A percentile compares a stretch with the other conserved stretches of the same genome.
Conservation (phyloP, 2,113 vertebrate species). For the Equus quagga region DNA sequence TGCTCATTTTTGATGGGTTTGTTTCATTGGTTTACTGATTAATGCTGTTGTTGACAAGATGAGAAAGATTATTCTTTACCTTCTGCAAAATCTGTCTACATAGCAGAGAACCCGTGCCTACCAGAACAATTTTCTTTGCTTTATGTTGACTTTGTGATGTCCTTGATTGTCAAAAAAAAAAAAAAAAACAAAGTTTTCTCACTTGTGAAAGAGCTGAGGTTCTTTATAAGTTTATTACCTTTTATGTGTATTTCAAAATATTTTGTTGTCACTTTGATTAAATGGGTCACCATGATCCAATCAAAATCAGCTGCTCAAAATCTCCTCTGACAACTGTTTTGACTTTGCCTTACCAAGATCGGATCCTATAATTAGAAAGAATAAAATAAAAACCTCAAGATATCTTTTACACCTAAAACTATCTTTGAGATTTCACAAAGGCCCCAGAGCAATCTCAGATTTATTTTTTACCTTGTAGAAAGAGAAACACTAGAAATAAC, state of each 20-base stretch:
- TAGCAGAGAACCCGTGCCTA: not conserved
- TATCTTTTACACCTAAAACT: conserved; percentile 42
- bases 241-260: conserved; percentile 50
- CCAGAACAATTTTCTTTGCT: not conserved
- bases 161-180: conserved; percentile 41
- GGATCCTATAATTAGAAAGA: conserved; percentile 18
- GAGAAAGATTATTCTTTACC: not conserved
- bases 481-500: conserved; percentile 41
- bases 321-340: not conserved
- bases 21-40: not conserved
- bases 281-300: not conserved
- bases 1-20: not conserved
- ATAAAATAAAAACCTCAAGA: not conserved
- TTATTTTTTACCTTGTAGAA: conserved; percentile 43
- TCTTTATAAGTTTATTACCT: not conserved
- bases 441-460: not conserved
- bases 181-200: not conserved
- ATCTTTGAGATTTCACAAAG: conserved; percentile 50
- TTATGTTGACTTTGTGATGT: conserved; percentile 35
- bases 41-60: not conserved
- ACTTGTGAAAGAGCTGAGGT: not conserved
- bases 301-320: not conserved
- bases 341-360: conserved; percentile 2
- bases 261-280: conserved; percentile 2
- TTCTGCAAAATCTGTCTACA: not conserved